Conservation (phyloP, 2,797 vertebrate genomes). For the Premnoplex brunnescens region DNA sequence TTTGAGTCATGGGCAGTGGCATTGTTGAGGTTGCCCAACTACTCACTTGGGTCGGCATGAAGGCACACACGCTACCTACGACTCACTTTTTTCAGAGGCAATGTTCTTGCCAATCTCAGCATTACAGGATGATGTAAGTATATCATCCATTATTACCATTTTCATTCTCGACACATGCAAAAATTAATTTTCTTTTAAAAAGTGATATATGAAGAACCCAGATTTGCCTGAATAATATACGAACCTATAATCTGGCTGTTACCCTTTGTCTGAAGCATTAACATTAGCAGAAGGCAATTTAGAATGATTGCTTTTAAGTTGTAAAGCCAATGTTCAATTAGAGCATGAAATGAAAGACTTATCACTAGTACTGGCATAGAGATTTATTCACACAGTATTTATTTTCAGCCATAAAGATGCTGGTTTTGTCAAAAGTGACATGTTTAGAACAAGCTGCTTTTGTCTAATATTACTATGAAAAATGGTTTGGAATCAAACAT, state of each 20-base stretch:
- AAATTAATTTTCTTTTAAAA: conserved; percentile 58
- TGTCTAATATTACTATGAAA: conserved; percentile 27
- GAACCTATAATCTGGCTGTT: conserved; percentile 52
- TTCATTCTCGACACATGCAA: conserved; percentile 20
- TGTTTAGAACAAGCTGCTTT: conserved; percentile 32
- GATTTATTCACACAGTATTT: conserved; percentile 46
- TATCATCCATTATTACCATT: conserved; percentile 33
- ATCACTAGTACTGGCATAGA: conserved; percentile 24
- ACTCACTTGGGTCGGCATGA: accelerated
- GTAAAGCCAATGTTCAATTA: conserved; percentile 62
- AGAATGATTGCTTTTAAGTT: conserved; percentile 60
- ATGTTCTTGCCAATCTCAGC: conserved; percentile 11
- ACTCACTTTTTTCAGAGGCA: not conserved
- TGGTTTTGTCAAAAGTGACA: conserved; percentile 38
- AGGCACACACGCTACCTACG: accelerated
- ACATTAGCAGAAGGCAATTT: conserved; percentile 59
- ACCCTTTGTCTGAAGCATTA: conserved; percentile 63
- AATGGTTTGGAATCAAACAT: conserved; percentile 31
- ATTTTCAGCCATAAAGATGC: conserved; percentile 32
- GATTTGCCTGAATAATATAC: conserved; percentile 60
- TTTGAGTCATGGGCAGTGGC: not conserved
- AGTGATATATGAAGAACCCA: conserved; percentile 20
- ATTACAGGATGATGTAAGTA: conserved; percentile 1
- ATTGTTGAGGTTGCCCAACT: not conserved
- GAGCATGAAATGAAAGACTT: conserved; percentile 61